Base-by-base conservation (phyloP, 2,888 invertebrate genomes). In the Temnothorax rugatulus region DNA sequence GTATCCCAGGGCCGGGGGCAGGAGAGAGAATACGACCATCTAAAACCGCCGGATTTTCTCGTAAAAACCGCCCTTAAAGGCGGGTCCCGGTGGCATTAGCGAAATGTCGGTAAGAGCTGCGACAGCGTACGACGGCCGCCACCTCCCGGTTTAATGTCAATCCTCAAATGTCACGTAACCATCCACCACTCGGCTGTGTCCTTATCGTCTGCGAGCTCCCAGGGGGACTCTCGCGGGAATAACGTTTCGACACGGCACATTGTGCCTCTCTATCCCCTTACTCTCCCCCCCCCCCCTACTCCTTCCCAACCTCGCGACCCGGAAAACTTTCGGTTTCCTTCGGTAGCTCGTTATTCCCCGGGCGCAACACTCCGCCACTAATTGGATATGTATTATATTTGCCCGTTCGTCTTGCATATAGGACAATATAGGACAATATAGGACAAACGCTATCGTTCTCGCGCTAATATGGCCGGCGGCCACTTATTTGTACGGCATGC, bases 131-230 rank as follows among this genome's bases (percentile, higher is more conserved):
- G 82, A 85, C 68, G 81, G 64, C 82, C 75, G 77, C 84, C 84
- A 88, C 85, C 88, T 83, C 85, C 82, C 88, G 90, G 90, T 91
- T 93, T 93, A 94, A 94, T 94, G 94, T 93, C 93, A 93, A 93
- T 92, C 91, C 92, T 92, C 93, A 93, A 93, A 94, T 94, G 94
- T 93, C 94, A 93, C 93, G 92, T 93, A 92, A 93, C 92, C 91
- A 86, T 90, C 89, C 86, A 83, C 76, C 38, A 81, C 34, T 59
- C 47, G 29, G 44, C 83, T 68, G 87, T 83, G 89, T 86, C 89
- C 88, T 90, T 90, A 90, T 90, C 88, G 90, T 90, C 88, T 84
- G 73, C 79, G 34, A 81, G 84, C 85, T 87, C 89, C 81, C 85
- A 50, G 18, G 54, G 86, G 77, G 86, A 83, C 84, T 73, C 64